These are phyloP conservation scores for Aleiodes alternator DNA, from an alignment of 2,888 invertebrate genomes.

Conservation along the genomic window DNA sequence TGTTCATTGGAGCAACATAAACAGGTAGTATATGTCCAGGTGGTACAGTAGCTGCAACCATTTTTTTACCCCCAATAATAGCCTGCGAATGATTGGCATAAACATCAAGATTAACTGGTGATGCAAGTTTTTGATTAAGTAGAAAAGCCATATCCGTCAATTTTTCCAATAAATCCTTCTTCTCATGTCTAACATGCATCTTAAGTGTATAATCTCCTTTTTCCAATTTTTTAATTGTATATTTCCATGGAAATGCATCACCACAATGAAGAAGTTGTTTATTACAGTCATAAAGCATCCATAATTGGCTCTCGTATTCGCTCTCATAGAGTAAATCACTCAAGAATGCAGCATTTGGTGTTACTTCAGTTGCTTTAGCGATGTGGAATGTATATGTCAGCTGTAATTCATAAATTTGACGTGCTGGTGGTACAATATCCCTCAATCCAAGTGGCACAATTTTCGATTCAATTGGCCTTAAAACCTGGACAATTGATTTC, in stretches of 20 bases:
- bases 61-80: slow-evolving; percentile 86
- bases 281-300: slow-evolving; percentile 95
- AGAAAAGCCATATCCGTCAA: slow-evolving; percentile 87
- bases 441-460: slow-evolving; percentile 86
- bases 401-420: slow-evolving; percentile 94
- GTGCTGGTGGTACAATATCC: slow-evolving; percentile 90
- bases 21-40: slow-evolving; percentile 83
- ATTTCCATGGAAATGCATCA: slow-evolving; percentile 93
- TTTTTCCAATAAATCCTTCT: slow-evolving; percentile 88
- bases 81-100: slow-evolving; percentile 84
- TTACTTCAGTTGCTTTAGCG: slow-evolving; percentile 88
- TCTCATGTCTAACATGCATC: slow-evolving; percentile 94
- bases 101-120: slow-evolving; percentile 85
- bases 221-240: slow-evolving; percentile 88
- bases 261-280: slow-evolving; percentile 91
- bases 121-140: slow-evolving; percentile 85
- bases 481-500: slow-evolving; percentile 84
- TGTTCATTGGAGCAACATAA: slow-evolving; percentile 86
- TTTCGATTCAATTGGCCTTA: slow-evolving; percentile 88
- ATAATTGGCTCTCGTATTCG: slow-evolving; percentile 96
- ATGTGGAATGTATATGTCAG: slow-evolving; percentile 92
- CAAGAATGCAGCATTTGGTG: slow-evolving; percentile 86
- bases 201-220: slow-evolving; percentile 95
- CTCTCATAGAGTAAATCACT: slow-evolving; percentile 95
- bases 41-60: slow-evolving; percentile 78